phyloP scores from a whole-genome alignment of 2,113 vertebrate species.

The Pachypanchax playfairii region DNA sequence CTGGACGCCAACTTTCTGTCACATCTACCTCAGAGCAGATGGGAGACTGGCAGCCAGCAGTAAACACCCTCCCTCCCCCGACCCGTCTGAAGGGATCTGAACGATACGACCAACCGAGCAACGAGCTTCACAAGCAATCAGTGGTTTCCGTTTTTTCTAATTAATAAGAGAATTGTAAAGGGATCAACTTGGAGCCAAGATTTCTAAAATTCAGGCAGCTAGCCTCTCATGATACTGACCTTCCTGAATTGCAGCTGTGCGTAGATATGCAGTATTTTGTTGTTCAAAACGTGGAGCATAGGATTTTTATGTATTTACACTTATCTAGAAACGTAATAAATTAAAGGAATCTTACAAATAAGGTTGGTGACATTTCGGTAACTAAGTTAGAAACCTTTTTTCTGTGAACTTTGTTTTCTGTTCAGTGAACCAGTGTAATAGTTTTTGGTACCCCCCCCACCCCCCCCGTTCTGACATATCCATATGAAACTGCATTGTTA shows the following conservation, averaged over 20 bases:
- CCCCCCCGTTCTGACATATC: constrained; percentile 78
- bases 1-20: constrained; percentile 55
- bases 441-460: constrained; percentile 40
- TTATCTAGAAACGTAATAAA: constrained; percentile 68
- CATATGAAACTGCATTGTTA: constrained; percentile 78
- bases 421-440: constrained; percentile 79
- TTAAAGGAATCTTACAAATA: constrained; percentile 67
- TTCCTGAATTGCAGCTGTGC: constrained; percentile 70
- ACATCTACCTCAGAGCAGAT: constrained; percentile 75
- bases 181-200: constrained; percentile 81
- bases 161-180: constrained; percentile 49
- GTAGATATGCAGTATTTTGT: constrained; percentile 87
- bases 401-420: constrained; percentile 71
- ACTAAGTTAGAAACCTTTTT: constrained; percentile 76
- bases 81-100: constrained; percentile 12
- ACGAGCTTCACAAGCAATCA: constrained; percentile 3
- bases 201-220: constrained; percentile 87
- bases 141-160: not conserved
- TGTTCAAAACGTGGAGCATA: constrained; percentile 83
- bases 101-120: constrained; percentile 20
- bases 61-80: not conserved
- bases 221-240: constrained; percentile 79
- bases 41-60: constrained; percentile 52
- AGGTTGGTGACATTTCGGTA: constrained; percentile 86
- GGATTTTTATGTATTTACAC: constrained; percentile 82